These are phyloP conservation scores for Belonocnema kinseyi DNA, from an alignment of 1,140 invertebrate species.

Conservation along the genomic window DNA sequence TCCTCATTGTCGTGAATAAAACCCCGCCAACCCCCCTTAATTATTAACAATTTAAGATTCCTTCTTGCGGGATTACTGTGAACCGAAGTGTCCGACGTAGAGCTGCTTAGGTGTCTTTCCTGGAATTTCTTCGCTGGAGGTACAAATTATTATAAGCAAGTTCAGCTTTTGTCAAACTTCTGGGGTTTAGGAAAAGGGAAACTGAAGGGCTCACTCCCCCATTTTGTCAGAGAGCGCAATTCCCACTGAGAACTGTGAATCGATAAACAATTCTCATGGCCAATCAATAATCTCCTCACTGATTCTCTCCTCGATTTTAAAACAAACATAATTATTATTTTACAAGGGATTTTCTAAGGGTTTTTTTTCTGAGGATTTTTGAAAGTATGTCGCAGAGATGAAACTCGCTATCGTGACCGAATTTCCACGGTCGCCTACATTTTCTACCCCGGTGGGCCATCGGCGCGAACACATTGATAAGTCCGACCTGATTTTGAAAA, in stretches of 20 bases:
- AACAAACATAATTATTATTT: too few species aligned
- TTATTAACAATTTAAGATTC: conserved; percentile 27
- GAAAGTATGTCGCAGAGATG: too few species aligned
- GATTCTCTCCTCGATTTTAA: background rate
- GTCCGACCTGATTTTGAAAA: conserved; percentile 6
- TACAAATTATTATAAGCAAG: conserved; percentile 2
- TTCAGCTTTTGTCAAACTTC: background rate
- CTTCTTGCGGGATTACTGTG: conserved; percentile 6
- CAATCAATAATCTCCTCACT: background rate
- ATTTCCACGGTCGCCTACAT: conserved; percentile 27
- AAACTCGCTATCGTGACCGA: conserved; percentile 11
- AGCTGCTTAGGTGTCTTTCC: conserved; percentile 31
- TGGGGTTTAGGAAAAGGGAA: background rate
- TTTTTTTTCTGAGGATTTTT: too few species aligned
- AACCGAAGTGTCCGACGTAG: conserved; percentile 20
- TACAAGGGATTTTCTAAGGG: too few species aligned
- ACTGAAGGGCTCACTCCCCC: conserved; percentile 25
- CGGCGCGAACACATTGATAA: conserved; percentile 1
- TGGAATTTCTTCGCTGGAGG: conserved; percentile 36
- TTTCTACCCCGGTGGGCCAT: conserved; percentile 12
- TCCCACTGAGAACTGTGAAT: background rate
- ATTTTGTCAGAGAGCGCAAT: conserved; percentile 1
- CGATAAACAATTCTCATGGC: background rate
- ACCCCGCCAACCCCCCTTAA: conserved; percentile 27
- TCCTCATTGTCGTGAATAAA: conserved; percentile 48